Evolutionary conservation across 1,140 invertebrate species (phyloP), one percentile per base, ranked within the genome.

Genomic region (Drosophila ogumai): DNA sequence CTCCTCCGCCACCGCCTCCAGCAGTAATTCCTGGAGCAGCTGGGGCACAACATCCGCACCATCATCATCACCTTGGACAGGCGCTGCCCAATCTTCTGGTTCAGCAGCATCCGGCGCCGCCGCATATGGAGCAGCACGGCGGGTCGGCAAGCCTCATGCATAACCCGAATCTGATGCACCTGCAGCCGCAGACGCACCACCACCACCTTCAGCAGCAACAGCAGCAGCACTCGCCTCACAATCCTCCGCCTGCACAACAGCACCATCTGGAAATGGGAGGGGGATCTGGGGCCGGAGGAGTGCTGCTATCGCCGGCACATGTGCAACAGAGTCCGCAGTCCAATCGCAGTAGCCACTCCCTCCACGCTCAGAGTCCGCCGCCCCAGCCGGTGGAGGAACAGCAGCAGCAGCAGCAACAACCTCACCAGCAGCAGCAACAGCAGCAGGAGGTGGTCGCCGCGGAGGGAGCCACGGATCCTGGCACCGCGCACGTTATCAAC

Each of bases 151-250:
- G 82, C 19, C 75, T 91, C 2, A 82, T 91, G 75, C 86, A 90
- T 57, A 91, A 90, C 68, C 80, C 90, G 15, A 92, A 91, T 76
- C 58, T 87, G 12, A 92, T 92, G 88, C 91, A 92, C 58, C 58
- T 92, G 69, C 81, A 81, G 47, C 49, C 76, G 15, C 76, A 72
- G 8, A 28, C 59, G 3, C 78, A 81, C 32, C 59, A 61, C 13
- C 75, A 81, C 10, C 50, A 76, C 28, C 52, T 58, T 12, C 50
- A 78, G 17, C 79, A 77, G 5, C 76, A 81, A 6, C 79, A 75
- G n/a, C 81, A 84, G 19, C 84, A 91, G 36, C 82, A 87, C 19
- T 76, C 74, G 17, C 74, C 74, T 4, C 74, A 76, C 43, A 76
- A 66, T 31, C 60, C 81, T 41, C 40, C 78, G 54, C 38, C 78